Evolutionary conservation across 2,113 vertebrate species (phyloP).

Genomic region (Montifringilla adamsi): DNA sequence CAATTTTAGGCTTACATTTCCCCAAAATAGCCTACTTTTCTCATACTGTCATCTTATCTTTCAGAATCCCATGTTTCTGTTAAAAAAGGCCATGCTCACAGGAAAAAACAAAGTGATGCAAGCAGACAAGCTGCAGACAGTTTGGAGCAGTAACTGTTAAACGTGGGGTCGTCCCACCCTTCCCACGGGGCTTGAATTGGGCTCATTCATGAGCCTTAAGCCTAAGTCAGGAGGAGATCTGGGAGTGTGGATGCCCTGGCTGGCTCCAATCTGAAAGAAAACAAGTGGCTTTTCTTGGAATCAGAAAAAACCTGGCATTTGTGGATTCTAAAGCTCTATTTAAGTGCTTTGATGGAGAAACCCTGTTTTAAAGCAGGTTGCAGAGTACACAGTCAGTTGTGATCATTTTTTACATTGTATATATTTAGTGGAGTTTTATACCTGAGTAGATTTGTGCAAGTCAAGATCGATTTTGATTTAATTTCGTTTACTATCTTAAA

Average conservation of each 20-base stretch:
- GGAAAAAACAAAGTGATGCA: conserved; percentile 8
- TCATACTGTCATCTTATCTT: conserved; percentile 46
- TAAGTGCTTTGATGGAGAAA: not conserved
- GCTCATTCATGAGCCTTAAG: conserved; percentile 3
- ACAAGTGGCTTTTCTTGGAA: not conserved
- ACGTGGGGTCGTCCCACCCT: not conserved
- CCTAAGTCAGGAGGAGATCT: not conserved
- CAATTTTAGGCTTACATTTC: conserved; percentile 30
- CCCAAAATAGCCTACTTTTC: conserved; percentile 34
- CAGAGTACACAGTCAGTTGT: not conserved
- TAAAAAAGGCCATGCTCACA: not conserved
- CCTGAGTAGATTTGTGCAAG: not conserved
- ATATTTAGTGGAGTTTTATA: not conserved
- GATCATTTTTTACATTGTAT: not conserved
- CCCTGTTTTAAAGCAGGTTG: not conserved
- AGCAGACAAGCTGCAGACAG: conserved; percentile 39
- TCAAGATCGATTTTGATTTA: not conserved
- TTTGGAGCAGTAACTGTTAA: conserved; percentile 32
- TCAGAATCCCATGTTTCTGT: conserved; percentile 20
- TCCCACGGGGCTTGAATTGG: not conserved
- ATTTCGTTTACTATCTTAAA: not conserved
- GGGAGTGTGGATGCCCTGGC: not conserved
- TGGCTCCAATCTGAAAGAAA: not conserved
- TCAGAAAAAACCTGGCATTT: not conserved
- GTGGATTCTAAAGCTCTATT: not conserved